Evolutionary conservation across 2,888 invertebrate species (phyloP).

Genomic region (Uropetala carovei): DNA sequence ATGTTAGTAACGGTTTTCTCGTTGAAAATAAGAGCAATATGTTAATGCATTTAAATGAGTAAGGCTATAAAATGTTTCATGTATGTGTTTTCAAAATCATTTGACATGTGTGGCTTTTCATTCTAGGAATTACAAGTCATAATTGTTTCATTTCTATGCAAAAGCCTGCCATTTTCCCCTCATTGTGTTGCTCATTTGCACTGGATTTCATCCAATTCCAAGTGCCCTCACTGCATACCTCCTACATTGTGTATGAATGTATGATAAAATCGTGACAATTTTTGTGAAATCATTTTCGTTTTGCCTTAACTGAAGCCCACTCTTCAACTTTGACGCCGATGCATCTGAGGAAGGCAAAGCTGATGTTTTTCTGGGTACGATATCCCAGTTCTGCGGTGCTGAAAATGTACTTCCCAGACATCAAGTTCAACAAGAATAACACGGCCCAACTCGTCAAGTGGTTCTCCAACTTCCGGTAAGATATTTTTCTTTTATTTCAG

Average conservation of each 20-base stretch:
- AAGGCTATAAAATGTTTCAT: not conserved
- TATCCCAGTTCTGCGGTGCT: slow-evolving; percentile 99
- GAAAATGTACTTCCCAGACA: slow-evolving; percentile 99
- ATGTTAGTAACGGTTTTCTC: too few relatives aligned
- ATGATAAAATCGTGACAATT: not conserved
- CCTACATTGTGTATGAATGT: not conserved
- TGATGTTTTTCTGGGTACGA: slow-evolving; percentile 99
- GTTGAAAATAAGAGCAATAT: too few relatives aligned
- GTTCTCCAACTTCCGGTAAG: slow-evolving; percentile 99
- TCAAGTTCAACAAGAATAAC: slow-evolving; percentile 99
- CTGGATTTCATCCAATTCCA: not conserved
- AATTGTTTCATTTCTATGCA: not conserved
- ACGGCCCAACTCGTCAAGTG: slow-evolving; percentile 99
- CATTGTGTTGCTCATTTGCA: not conserved
- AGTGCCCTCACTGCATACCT: not conserved
- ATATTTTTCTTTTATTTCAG: slow-evolving; percentile 69
- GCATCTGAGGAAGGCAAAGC: slow-evolving; percentile 99
- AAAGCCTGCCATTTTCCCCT: not conserved
- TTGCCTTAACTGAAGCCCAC: slow-evolving; percentile 84
- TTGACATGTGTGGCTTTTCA: too few relatives aligned
- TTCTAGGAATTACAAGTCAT: too few relatives aligned
- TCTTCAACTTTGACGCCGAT: slow-evolving; percentile 98
- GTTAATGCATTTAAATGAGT: not conserved
- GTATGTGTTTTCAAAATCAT: not conserved
- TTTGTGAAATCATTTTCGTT: slow-evolving; percentile 35